Percentiles rank a stretch among this genome's conserved stretches.
phyloP scores from a whole-genome alignment of 2,797 vertebrate genomes.

The Bucorvus abyssinicus region DNA sequence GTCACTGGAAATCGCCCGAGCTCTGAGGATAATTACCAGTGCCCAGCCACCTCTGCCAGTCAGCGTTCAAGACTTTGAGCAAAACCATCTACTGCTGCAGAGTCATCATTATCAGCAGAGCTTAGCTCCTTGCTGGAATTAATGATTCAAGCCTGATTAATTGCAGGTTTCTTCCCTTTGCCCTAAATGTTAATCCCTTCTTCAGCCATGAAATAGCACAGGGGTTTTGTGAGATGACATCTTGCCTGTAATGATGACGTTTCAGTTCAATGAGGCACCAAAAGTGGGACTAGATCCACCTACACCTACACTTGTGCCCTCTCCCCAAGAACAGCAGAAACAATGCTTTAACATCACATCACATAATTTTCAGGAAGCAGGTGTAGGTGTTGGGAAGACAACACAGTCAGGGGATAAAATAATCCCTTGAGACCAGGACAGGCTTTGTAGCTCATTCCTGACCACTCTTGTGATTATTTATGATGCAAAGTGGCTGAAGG shows the following conservation, averaged over 20 bases:
- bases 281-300: not conserved
- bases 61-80: accelerated
- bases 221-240: not conserved
- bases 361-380: not conserved
- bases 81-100: not conserved
- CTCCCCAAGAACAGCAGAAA: not conserved
- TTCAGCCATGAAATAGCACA: not conserved
- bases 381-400: not conserved
- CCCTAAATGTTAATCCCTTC: not conserved
- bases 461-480: not conserved
- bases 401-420: not conserved
- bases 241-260: not conserved
- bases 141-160: not conserved
- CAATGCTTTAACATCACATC: accelerated
- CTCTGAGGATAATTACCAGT: not conserved
- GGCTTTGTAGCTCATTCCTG: not conserved
- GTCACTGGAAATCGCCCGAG: not conserved
- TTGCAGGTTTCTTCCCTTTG: not conserved
- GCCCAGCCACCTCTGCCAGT: not conserved
- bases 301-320: not conserved
- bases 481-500: not conserved
- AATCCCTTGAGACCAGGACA: not conserved
- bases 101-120: not conserved
- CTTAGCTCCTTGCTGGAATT: not conserved
- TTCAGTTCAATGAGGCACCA: not conserved